phyloP scores from a whole-genome alignment of 1,140 invertebrate genomes.

The Drosophila persimilis region DNA sequence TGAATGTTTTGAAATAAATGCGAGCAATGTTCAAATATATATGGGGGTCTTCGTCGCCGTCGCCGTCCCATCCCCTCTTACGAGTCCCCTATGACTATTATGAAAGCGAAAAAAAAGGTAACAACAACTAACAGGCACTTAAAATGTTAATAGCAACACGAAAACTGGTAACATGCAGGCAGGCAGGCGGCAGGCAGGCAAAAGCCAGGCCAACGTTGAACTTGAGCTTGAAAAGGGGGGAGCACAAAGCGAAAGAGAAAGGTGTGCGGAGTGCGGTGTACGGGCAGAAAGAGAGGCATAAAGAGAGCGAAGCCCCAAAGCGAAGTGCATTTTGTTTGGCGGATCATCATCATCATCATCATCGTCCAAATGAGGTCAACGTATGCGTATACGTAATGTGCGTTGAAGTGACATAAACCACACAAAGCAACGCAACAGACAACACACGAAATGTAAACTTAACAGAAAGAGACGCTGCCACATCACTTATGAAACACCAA shows the following conservation, averaged over 20 bases:
- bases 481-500: constrained; percentile 62
- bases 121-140: constrained; percentile 42
- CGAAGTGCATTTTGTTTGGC: too few species aligned
- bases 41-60: constrained; percentile 11
- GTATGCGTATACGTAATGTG: constrained; percentile 64
- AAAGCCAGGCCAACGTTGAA: constrained; percentile 56
- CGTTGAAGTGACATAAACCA: constrained; percentile 60
- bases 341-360: constrained; percentile 43
- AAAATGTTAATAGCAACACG: constrained; percentile 72
- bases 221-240: constrained; percentile 77
- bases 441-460: too few species aligned
- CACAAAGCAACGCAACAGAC: not conserved
- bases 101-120: constrained; percentile 51
- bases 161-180: constrained; percentile 71
- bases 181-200: constrained; percentile 32
- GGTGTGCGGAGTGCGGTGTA: not conserved
- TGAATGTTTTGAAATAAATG: constrained; percentile 70
- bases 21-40: constrained; percentile 63
- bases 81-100: constrained; percentile 28
- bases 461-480: constrained; percentile 14
- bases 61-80: not conserved
- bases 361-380: constrained; percentile 68
- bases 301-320: not conserved
- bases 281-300: not conserved
- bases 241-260: constrained; percentile 39